Evolutionary conservation across 2,113 vertebrate species (phyloP).

Genomic region (western clawed frog (Xenopus tropicalis)): UCB_Xtro_10.0 CM004451.2:35736001-35736500

Average conservation of each 20-base stretch:
- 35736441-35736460: slow-evolving; percentile 21
- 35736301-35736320: slow-evolving; percentile 28
- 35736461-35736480: slow-evolving; percentile 28
- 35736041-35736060: too few relatives aligned
- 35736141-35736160: too few relatives aligned
- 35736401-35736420: slow-evolving; percentile 23
- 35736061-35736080: too few relatives aligned
- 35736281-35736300: slow-evolving; percentile 36
- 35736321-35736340: slow-evolving; percentile 17
- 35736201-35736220: too few relatives aligned
- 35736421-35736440: slow-evolving; percentile 39
- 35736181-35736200: too few relatives aligned
- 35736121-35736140: too few relatives aligned
- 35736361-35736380: slow-evolving; percentile 37
- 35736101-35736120: too few relatives aligned
- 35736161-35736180: too few relatives aligned
- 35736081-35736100: too few relatives aligned
- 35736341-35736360: slow-evolving; percentile 35
- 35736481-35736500: slow-evolving; percentile 22
- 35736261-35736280: slow-evolving; percentile 33
- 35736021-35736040: too few relatives aligned
- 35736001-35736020: too few relatives aligned
- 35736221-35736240: too few relatives aligned
- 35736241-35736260: slow-evolving; percentile 10
- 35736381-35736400: slow-evolving; percentile 41